Conservation (phyloP, 2,888 invertebrate species). For the Morinoia aosen region DNA sequence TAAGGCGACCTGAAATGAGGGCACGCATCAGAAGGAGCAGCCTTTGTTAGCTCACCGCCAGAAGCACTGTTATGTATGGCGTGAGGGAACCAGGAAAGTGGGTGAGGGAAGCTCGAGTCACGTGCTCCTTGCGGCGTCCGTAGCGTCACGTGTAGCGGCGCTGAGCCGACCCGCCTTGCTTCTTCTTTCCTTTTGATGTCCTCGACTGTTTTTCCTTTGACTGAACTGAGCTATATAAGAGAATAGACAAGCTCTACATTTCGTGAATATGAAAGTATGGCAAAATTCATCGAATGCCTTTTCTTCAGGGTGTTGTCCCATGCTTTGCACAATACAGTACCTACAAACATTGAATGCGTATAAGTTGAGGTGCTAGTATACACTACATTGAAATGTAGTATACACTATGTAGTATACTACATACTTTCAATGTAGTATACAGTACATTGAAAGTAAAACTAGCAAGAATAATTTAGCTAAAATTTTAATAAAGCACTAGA, state of each 20-base stretch:
- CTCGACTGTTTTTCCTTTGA: neutral
- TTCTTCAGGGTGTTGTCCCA: neutral
- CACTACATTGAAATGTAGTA: no score
- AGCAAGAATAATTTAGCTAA: neutral
- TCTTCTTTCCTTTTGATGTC: neutral
- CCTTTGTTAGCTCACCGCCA: neutral
- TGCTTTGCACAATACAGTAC: neutral
- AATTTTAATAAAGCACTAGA: neutral
- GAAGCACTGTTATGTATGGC: neutral
- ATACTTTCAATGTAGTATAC: no score
- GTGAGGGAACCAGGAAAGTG: neutral
- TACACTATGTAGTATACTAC: no score
- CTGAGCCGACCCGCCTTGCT: neutral
- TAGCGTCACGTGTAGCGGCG: neutral
- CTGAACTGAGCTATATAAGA: neutral
- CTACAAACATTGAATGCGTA: neutral
- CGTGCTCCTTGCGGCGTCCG: neutral
- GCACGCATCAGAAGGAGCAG: neutral
- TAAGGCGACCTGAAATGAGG: neutral
- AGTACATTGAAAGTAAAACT: neutral
- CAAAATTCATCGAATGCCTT: neutral
- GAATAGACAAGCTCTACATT: neutral
- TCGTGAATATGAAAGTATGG: no score
- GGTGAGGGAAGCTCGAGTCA: neutral
- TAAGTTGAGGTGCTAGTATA: no score